Base-by-base conservation (phyloP, 2,888 invertebrate species). In the Noctuana brunneofusca region DNA sequence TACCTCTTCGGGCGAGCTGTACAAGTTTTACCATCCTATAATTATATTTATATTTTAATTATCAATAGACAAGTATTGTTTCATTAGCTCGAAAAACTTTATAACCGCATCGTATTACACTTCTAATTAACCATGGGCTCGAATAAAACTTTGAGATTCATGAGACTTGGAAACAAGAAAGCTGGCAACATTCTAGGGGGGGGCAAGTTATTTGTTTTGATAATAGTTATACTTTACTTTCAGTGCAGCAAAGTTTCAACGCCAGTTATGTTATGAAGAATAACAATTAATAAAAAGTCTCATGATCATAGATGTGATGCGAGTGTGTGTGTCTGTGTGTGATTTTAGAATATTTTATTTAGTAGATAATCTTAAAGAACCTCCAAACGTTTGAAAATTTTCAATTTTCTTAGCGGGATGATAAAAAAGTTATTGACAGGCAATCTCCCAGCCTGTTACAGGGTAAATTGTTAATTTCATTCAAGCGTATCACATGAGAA, bases 381-480 rank as follows among this genome's bases (percentile, higher is more conserved):
- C n/a, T n/a, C n/a, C n/a, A n/a, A n/a, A n/a, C n/a, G n/a, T n/a
- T n/a, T n/a, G n/a, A n/a, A n/a, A n/a, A n/a, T n/a, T n/a, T n/a
- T n/a, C n/a, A n/a, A n/a, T n/a, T n/a, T n/a, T n/a, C n/a, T n/a
- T n/a, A n/a, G n/a, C n/a, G n/a, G n/a, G n/a, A n/a, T n/a, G n/a
- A n/a, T n/a, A 66, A 66, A 67, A 71, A 69, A 71, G 68, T 75
- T 73, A 75, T 69, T 74, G 76, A 79, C 72, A 72, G 71, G 69
- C 68, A 67, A 69, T 65, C 64, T 67, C 71, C 67, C 68, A 69
- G 76, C 71, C 76, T n/a, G 73, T 78, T 72, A 72, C 70, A 79
- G 74, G 74, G 77, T 79, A 82, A 86, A 86, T 86, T 85, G 86
- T 87, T 85, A 86, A 87, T 87, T 82, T 85, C 75, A 83, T 84